Evolutionary conservation across 2,888 invertebrate species (phyloP), one percentile per base, ranked within the genome.

Genomic region (Leptopilina drosophilae): DNA sequence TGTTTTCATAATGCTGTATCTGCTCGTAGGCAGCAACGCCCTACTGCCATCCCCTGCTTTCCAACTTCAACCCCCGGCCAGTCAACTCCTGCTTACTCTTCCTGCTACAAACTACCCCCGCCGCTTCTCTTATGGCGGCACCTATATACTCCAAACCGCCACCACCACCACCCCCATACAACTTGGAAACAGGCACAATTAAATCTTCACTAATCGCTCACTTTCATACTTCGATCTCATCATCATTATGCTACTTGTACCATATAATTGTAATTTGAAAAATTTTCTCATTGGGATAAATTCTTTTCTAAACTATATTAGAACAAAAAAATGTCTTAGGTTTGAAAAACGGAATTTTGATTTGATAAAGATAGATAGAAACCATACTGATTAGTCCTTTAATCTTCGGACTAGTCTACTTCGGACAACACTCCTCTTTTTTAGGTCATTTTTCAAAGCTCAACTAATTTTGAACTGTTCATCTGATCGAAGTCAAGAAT

Each of bases 1-100:
- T 91, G 91, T 91, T 91, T 91, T 91, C 91, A 91, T 91, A 91
- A 91, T 91, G 91, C 91, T 90, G 91, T 91, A 91, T 91, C 91
- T 91, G 90, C 90, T 90, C 90, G 87, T 87, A 88, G 87, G 85
- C 87, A 87, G 87, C 89, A 90, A 90, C 89, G 90, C 89, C 88
- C 89, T 89, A 88, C 89, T 85, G 87, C 86, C 84, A 84, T 85
- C 84, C 83, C 81, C 84, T 82, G 76, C 83, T 56, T 49, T 56
- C 40, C 56, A 73, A 53, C 56, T 67, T 78, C 80, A 78, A 77
- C 77, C 78, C 67, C 80, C 69, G 73, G 46, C 65, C 76, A 82
- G 82, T 82, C 80, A 56, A 81, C 83, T 80, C 75, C 77, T 76
- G 84, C 82, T 82, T 82, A 79, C 81, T 84, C 84, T 82, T 69